A percentile compares a stretch with the other conserved stretches of the same genome.
Conservation (phyloP, 2,888 invertebrate genomes). For the Catocala sponsa region DNA sequence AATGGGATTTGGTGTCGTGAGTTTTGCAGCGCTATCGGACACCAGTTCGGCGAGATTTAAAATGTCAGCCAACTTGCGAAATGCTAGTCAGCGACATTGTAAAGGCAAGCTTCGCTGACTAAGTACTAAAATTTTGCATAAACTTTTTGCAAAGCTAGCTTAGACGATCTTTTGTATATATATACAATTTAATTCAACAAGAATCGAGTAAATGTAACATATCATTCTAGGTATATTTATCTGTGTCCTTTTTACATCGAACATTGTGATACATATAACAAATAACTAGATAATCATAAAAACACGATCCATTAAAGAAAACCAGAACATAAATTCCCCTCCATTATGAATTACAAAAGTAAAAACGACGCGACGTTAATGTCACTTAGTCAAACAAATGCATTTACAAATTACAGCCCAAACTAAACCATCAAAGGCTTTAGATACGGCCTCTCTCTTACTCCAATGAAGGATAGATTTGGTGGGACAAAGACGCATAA, state of each 20-base stretch:
- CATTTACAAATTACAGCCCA: conserved; percentile 67
- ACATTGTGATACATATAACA: too few species aligned
- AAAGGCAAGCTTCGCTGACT: conserved; percentile 36
- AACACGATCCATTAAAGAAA: conserved; percentile 12
- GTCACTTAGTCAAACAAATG: conserved; percentile 60
- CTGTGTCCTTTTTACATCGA: too few species aligned
- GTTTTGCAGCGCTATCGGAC: conserved; percentile 52
- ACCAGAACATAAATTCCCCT: conserved; percentile 7
- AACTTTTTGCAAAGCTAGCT: conserved; percentile 44
- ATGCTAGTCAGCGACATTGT: conserved; percentile 59
- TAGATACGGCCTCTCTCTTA: conserved; percentile 54
- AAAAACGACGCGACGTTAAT: conserved; percentile 50
- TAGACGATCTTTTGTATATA: conserved; percentile 47
- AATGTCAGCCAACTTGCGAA: conserved; percentile 63
- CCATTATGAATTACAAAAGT: conserved; percentile 47
- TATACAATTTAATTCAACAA: conserved; percentile 34
- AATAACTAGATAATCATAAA: conserved; percentile 3
- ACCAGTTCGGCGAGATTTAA: conserved; percentile 59
- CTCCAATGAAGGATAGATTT: conserved; percentile 64
- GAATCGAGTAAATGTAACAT: too few species aligned
- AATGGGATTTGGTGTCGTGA: conserved; percentile 78
- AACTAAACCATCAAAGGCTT: conserved; percentile 71
- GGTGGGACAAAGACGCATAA: conserved; percentile 74
- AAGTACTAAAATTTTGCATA: conserved; percentile 52
- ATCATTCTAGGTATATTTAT: too few species aligned